phyloP scores from a whole-genome alignment of 2,113 vertebrate genomes.

The Delphinapterus leucas region DNA sequence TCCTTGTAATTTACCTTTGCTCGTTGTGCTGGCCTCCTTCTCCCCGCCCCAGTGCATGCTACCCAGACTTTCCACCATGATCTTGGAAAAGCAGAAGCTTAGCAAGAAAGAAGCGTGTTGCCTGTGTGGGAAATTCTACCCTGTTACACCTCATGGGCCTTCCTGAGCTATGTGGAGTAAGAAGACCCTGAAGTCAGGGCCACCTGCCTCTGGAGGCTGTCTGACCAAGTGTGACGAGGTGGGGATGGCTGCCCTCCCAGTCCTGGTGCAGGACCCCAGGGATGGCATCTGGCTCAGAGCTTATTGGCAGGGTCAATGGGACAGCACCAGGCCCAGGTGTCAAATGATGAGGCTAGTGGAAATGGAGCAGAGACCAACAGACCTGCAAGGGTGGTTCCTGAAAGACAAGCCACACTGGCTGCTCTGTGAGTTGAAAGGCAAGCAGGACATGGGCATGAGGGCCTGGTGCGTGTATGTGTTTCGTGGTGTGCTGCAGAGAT shows the following conservation, averaged over 20 bases:
- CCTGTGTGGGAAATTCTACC: neutral
- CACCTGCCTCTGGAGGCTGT: neutral
- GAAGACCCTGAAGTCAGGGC: neutral
- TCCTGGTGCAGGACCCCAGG: neutral
- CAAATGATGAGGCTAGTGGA: neutral
- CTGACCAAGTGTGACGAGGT: neutral
- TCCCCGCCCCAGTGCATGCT: neutral
- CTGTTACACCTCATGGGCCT: rapidly evolving
- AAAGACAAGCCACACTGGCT: neutral
- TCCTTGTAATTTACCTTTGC: neutral
- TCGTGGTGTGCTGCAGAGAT: neutral
- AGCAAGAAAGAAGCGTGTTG: neutral
- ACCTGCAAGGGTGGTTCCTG: neutral
- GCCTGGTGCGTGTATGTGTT: rapidly evolving
- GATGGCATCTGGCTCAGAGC: neutral
- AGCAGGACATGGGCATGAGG: neutral
- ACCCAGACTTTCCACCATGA: neutral
- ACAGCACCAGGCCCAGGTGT: neutral
- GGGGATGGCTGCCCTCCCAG: neutral
- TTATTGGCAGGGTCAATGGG: rapidly evolving
- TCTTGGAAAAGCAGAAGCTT: neutral
- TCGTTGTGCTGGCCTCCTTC: neutral
- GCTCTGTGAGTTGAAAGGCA: neutral
- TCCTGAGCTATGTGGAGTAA: neutral
- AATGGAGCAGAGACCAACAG: neutral